Evolutionary conservation across 1,140 invertebrate genomes (phyloP), one percentile per base, ranked within the genome.

Genomic region (Pomacea maculata): DNA sequence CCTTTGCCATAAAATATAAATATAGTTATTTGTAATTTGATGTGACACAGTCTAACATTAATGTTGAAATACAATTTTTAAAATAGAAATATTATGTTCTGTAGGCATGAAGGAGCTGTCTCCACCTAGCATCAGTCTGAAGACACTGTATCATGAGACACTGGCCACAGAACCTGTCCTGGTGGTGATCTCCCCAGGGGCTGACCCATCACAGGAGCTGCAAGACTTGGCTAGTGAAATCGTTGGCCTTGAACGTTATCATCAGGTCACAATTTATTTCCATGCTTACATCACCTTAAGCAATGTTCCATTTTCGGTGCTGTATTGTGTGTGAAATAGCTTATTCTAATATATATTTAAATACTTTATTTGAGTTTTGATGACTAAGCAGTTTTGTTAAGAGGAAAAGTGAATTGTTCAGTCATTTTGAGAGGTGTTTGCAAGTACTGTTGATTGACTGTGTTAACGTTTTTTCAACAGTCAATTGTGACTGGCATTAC

Each of bases 161-260:
- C 84, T 90, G 15, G 76, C 92, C 0, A 88, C 89, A 10, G 94
- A 95, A 88, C 96, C 96, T 1, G 94, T 97, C 78, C 90, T 97
- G 17, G 93, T 97, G 64, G 93, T 97, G 52, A 94, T 93, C 70
- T 93, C 91, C 57, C 92, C 95, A 63, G 96, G 96, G 76, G 94
- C 94, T 76, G 96, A 97, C 93, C 96, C 96, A n/a, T 95, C 95
- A 3, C 93, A 94, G 75, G 96, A 97, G 88, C 91, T 97, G 19
- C 90, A 92, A 80, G 93, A 94, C 74, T 88, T 96, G 52, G 95
- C 95, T 0, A 86, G 91, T 15, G 90, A 91, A 68, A 92, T 91
- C 70, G 86, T 90, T 83, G 94, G 94, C 57, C 78, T 83, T 71
- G 92, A 93, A 65, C 93, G 93, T 83, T 95, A 94, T 85, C 89